Conservation (phyloP, 2,797 vertebrate species). For the Gephyroberyx darwinii region DNA sequence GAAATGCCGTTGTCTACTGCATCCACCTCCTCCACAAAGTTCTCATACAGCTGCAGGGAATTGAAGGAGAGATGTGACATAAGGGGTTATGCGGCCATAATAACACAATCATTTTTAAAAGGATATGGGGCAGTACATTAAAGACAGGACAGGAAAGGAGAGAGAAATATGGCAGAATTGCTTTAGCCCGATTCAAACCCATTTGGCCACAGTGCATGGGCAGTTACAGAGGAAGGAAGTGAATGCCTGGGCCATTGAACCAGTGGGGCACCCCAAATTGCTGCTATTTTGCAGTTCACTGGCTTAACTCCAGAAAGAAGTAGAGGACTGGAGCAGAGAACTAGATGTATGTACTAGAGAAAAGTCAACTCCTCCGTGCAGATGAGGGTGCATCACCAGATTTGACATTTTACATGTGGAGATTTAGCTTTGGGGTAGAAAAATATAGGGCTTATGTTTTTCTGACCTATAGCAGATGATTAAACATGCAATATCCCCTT, state of each 20-base stretch:
- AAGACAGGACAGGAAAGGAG: neutral
- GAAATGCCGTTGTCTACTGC: constrained; percentile 94
- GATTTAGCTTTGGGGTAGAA: constrained; percentile 31
- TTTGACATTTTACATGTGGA: constrained; percentile 58
- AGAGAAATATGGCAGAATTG: constrained; percentile 9
- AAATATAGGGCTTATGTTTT: constrained; percentile 35
- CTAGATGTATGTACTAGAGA: constrained; percentile 1
- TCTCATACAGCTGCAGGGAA: constrained; percentile 88
- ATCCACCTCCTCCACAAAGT: constrained; percentile 95
- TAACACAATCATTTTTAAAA: constrained; percentile 3
- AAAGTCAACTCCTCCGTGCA: constrained; percentile 14
- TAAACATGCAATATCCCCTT: constrained; percentile 20
- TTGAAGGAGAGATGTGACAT: constrained; percentile 17
- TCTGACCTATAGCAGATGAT: constrained; percentile 14
- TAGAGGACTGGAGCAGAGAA: constrained; percentile 2
- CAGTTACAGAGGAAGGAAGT: constrained; percentile 25
- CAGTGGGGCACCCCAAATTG: constrained; percentile 10
- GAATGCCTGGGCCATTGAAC: constrained; percentile 12
- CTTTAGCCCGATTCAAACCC: constrained; percentile 36
- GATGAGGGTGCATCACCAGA: constrained; percentile 40
- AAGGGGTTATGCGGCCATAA: neutral
- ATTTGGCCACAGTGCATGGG: constrained; percentile 27
- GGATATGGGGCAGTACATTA: neutral
- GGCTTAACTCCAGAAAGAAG: neutral
- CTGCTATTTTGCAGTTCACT: constrained; percentile 13